Conservation (phyloP, 1,140 invertebrate species). For the Helicoverpa zea region DNA sequence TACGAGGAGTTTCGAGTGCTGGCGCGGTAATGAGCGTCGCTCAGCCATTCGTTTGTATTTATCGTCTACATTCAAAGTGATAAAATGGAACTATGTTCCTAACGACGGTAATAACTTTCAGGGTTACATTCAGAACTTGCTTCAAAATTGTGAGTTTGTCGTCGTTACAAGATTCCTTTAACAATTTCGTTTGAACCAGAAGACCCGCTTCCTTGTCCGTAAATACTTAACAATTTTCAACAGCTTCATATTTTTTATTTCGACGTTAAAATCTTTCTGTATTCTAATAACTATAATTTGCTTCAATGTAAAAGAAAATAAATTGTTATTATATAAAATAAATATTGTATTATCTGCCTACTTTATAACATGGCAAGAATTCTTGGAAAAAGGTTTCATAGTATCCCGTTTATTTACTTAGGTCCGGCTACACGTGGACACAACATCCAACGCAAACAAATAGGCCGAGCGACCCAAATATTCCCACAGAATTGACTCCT, state of each 20-base stretch:
- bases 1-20: conserved; percentile 49
- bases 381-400: too few relatives aligned
- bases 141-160: conserved; percentile 34
- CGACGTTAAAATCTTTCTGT: too few relatives aligned
- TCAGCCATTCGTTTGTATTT: conserved; percentile 50
- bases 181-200: conserved; percentile 16
- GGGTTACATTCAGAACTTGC: conserved; percentile 29
- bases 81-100: conserved; percentile 40
- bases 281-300: too few relatives aligned
- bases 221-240: conserved; percentile 5
- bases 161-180: conserved; percentile 37
- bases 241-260: not conserved
- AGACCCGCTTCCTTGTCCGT: not conserved
- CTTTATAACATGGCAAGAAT: too few relatives aligned
- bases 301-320: too few relatives aligned
- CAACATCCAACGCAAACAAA: not conserved
- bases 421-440: not conserved
- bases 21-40: conserved; percentile 45
- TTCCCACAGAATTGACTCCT: not conserved
- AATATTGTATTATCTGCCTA: too few relatives aligned
- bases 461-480: not conserved
- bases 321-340: too few relatives aligned
- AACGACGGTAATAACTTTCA: conserved; percentile 38
- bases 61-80: conserved; percentile 49
- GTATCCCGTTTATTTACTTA: not conserved